Conservation (phyloP, 2,797 vertebrate species). For the Sciaenops ocellatus region DNA sequence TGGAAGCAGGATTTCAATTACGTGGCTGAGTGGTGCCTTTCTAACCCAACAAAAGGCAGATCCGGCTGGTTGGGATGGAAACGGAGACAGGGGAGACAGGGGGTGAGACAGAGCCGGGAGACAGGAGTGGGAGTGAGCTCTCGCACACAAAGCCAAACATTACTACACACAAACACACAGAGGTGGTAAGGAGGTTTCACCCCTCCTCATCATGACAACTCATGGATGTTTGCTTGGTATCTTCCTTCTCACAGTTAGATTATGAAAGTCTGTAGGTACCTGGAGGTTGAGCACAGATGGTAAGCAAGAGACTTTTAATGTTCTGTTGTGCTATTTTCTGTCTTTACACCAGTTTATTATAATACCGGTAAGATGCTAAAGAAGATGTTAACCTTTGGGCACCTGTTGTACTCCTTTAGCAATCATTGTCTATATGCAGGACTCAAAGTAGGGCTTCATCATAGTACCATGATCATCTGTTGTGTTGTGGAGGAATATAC, state of each 20-base stretch:
- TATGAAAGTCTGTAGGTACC: conserved; percentile 5
- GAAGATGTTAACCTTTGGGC: background rate
- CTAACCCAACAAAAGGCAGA: conserved; percentile 83
- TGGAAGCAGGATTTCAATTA: conserved; percentile 84
- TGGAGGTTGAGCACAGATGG: conserved; percentile 51
- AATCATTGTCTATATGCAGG: background rate
- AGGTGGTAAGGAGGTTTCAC: conserved; percentile 30
- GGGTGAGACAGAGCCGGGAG: conserved; percentile 38
- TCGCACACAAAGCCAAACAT: conserved; percentile 65
- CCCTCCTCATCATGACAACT: conserved; percentile 31
- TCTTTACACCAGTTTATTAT: background rate
- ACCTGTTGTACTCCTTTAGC: background rate
- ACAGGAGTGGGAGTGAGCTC: conserved; percentile 33
- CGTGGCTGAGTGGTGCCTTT: conserved; percentile 82
- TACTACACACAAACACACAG: conserved; percentile 52
- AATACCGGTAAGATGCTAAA: background rate
- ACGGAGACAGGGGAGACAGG: conserved; percentile 58
- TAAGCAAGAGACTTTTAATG: conserved; percentile 50
- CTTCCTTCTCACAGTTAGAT: conserved; percentile 11
- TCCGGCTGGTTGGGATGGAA: conserved; percentile 87
- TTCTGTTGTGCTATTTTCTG: background rate
- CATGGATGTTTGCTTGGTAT: conserved; percentile 14
- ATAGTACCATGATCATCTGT: background rate
- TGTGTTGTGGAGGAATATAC: background rate
- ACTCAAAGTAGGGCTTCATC: background rate